Evolutionary conservation across 2,113 vertebrate genomes (phyloP).

Genomic region (Boulengerochromis microlepis): DNA sequence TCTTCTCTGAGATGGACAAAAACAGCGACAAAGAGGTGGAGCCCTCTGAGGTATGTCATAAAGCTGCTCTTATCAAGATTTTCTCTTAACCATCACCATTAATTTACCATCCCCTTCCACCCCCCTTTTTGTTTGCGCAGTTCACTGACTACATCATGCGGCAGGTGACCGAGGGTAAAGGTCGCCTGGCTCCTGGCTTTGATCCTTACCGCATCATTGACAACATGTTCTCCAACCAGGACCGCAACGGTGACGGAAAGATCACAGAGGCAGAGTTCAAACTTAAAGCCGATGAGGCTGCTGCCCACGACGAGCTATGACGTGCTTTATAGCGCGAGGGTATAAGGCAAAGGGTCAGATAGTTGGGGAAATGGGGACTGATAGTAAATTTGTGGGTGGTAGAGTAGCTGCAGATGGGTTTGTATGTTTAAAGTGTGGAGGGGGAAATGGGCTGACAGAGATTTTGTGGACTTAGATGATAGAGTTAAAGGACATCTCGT

Average conservation of each 20-base stretch:
- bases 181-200: conserved; percentile 91
- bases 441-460: neutral
- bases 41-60: conserved; percentile 80
- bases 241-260: conserved; percentile 87
- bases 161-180: conserved; percentile 87
- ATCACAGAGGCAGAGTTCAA: conserved; percentile 91
- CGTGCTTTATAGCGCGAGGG: neutral
- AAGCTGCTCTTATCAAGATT: neutral
- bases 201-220: conserved; percentile 86
- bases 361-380: neutral
- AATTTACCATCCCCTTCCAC: neutral
- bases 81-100: neutral
- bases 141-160: conserved; percentile 89
- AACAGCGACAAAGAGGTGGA: conserved; percentile 79
- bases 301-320: conserved; percentile 89
- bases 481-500: neutral
- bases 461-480: neutral
- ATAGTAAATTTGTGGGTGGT: neutral
- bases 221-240: conserved; percentile 97
- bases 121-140: conserved; percentile 53
- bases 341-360: conserved; percentile 13
- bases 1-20: conserved; percentile 91
- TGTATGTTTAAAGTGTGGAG: neutral
- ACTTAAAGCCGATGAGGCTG: conserved; percentile 88
- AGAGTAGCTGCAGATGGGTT: neutral